phyloP scores from a whole-genome alignment of 2,113 vertebrate genomes.

The Diglossa brunneiventris region DNA sequence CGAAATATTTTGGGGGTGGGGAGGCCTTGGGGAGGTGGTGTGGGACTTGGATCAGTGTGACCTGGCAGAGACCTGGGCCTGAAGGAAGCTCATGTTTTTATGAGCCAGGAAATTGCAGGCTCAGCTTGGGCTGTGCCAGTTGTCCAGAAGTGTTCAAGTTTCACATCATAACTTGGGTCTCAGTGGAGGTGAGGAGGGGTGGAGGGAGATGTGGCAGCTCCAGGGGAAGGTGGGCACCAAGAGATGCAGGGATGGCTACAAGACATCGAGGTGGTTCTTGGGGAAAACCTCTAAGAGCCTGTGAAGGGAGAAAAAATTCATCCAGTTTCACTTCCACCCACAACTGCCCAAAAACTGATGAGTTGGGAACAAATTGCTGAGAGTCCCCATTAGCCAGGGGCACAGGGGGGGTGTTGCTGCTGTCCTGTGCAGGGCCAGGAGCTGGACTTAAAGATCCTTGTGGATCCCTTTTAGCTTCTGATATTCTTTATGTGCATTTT shows the following conservation, averaged over 20 bases:
- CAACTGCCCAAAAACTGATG: background rate
- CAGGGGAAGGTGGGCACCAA: background rate
- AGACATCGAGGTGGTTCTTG: rapidly evolving
- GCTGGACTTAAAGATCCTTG: no score
- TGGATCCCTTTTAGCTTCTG: background rate
- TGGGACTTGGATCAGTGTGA: background rate
- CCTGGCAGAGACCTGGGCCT: background rate
- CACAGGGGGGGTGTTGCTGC: rapidly evolving
- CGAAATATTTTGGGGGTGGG: background rate
- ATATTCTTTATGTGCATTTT: no score
- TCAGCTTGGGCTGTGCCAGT: constrained; percentile 15
- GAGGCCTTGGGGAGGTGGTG: background rate
- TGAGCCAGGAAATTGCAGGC: constrained; percentile 52
- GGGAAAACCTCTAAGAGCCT: background rate
- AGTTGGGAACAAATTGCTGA: background rate
- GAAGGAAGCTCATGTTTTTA: constrained; percentile 60
- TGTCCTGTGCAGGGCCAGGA: background rate
- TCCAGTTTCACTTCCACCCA: rapidly evolving
- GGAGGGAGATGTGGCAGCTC: background rate
- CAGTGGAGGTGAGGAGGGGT: background rate
- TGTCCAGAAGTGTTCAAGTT: background rate
- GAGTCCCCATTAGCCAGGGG: background rate
- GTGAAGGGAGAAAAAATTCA: background rate
- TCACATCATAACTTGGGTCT: background rate
- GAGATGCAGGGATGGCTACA: background rate